Evolutionary conservation across 2,113 vertebrate genomes (phyloP).

Genomic region (Camelus dromedarius): DNA sequence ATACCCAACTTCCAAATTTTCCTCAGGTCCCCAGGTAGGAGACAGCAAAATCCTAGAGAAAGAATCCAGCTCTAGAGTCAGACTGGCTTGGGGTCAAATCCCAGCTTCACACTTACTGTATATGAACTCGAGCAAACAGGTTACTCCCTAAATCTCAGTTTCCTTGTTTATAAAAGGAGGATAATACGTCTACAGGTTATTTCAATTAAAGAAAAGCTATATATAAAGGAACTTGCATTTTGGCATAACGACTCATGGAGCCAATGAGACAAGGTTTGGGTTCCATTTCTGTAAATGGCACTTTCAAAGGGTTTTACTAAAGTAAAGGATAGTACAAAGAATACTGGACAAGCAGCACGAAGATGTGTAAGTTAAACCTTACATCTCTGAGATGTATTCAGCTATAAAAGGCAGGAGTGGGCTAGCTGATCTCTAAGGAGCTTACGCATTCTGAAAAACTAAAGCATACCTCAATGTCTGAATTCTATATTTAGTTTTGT

Average conservation of each 20-base stretch:
- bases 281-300: background rate
- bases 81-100: background rate
- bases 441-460: constrained; percentile 2
- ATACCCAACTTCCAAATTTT: background rate
- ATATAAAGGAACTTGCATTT: background rate
- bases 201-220: background rate
- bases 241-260: background rate
- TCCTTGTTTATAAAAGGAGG: background rate
- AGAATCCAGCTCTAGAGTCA: background rate
- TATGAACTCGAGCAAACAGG: background rate
- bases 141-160: background rate
- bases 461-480: background rate
- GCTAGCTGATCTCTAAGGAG: background rate
- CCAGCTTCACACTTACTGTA: background rate
- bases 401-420: background rate
- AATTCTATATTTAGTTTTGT: background rate
- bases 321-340: background rate
- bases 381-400: background rate
- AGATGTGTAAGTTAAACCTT: background rate
- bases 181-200: background rate
- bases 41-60: background rate
- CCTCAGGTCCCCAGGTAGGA: background rate
- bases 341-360: background rate
- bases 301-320: background rate
- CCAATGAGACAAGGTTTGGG: background rate